Evolutionary conservation across 2,888 invertebrate genomes (phyloP).

Genomic region (Dicranocentrus wangi): DNA sequence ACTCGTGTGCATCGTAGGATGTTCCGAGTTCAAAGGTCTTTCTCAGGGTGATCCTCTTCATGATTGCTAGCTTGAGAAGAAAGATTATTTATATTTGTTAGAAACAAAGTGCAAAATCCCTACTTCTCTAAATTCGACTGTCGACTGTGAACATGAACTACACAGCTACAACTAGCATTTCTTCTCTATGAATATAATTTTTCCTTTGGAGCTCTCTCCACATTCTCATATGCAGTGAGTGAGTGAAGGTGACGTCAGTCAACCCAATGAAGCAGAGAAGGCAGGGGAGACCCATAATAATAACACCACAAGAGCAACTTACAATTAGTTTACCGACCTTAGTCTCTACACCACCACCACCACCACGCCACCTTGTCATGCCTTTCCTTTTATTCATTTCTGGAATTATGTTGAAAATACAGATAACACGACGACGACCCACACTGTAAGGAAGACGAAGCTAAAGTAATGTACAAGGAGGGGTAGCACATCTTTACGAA

Average conservation of each 20-base stretch:
- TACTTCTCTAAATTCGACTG: background rate
- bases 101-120: too few species aligned
- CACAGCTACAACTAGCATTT: background rate
- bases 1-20: background rate
- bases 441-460: too few species aligned
- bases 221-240: background rate
- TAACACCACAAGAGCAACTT: background rate
- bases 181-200: background rate
- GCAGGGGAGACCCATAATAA: background rate
- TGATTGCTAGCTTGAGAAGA: background rate
- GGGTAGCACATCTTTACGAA: too few species aligned
- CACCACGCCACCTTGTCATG: background rate
- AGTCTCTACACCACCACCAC: too few species aligned
- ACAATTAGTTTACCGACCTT: background rate
- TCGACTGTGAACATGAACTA: background rate
- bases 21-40: constrained; percentile 25
- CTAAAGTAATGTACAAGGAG: too few species aligned
- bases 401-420: background rate
- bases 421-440: too few species aligned
- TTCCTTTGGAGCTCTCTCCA: background rate
- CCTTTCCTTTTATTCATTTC: background rate
- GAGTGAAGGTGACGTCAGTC: background rate
- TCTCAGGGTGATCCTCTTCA: constrained; percentile 9
- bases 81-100: too few species aligned
- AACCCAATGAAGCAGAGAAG: constrained; percentile 1